Conservation (phyloP, 1,140 invertebrate species). For the Aphis gossypii region DNA sequence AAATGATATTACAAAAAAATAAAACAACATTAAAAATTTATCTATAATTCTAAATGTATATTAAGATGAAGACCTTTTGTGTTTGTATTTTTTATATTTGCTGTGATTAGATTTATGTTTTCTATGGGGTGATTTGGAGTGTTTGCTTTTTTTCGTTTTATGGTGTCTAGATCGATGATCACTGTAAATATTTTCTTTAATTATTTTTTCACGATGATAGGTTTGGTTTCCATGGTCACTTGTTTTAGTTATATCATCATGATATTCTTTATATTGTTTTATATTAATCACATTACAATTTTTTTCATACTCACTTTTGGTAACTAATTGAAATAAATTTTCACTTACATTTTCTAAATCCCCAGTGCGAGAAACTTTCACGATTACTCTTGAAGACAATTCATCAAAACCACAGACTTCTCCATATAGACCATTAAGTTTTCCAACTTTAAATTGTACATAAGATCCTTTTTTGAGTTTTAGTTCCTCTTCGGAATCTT, state of each 20-base stretch:
- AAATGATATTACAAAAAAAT: background rate
- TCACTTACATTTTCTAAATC: slow-evolving; percentile 78
- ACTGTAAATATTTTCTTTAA: background rate
- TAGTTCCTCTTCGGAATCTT: slow-evolving; percentile 70
- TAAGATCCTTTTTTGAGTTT: slow-evolving; percentile 73
- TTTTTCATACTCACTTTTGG: slow-evolving; percentile 79
- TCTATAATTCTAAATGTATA: no score
- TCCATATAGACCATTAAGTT: slow-evolving; percentile 80
- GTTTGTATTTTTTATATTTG: slow-evolving; percentile 38
- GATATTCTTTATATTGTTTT: slow-evolving; percentile 62
- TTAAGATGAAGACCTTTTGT: slow-evolving; percentile 40
- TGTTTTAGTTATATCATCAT: slow-evolving; percentile 55
- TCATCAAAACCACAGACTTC: slow-evolving; percentile 86
- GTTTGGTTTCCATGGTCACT: background rate
- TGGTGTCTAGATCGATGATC: slow-evolving; percentile 33
- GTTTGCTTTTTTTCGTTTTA: slow-evolving; percentile 53
- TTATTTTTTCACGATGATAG: background rate
- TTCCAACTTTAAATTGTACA: slow-evolving; percentile 77
- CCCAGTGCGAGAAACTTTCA: slow-evolving; percentile 79
- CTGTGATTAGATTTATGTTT: slow-evolving; percentile 50
- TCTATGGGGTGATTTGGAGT: slow-evolving; percentile 44
- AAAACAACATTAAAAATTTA: background rate
- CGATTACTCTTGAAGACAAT: slow-evolving; percentile 79
- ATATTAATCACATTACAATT: slow-evolving; percentile 72
- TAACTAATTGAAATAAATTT: slow-evolving; percentile 77